Base-by-base conservation (phyloP, 1,140 invertebrate species). In the Bilobella aurantiaca region DNA sequence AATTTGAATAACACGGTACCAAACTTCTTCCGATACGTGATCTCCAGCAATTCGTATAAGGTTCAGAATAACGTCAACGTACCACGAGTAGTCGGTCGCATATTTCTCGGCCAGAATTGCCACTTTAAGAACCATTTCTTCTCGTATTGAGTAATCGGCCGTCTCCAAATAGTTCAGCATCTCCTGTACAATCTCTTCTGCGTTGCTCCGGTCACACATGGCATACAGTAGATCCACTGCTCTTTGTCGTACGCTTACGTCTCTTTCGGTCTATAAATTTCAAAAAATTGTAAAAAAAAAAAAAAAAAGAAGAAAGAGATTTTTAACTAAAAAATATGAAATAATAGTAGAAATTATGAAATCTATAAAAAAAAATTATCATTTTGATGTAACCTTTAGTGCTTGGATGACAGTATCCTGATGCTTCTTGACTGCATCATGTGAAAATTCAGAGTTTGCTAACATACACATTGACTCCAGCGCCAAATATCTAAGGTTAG, bases 81-180 rank as follows among this genome's bases (percentile, higher is more conserved):
- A 86, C 97, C 97, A 99, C 16, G 96, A 98, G 74, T 97, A 99
- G 78, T 99, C 96, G 28, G 94, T 96, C 1, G 96, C 96, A 81
- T 99, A 99, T 80, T 99, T 99, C 80, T 99, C 97, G 21, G 96
- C 94, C 64, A 99, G 80, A 76, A 99, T 99, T 30, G 97, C 97
- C 64, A 99, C 96, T 82, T 99, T 99, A 8, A 99, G 80, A 14
- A 98, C 97, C 96, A 99, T 99, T 82, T 99, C 97, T 81, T 99
- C 97, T 73, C 96, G 25, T 74, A 99, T 99, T 23, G 96, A 98
- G 80, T 99, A 99, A 81, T 99, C 97, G 31, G 97, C 96, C 18
- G 95, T 96, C 82, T 99, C 96, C 65, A 99, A 80, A 78, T 99
- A 99, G 75, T 94, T 91, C 42, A 99, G 81, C 97, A 99, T 99